phyloP scores from a whole-genome alignment of 1,140 invertebrate genomes.

The Conus ventricosus region DNA sequence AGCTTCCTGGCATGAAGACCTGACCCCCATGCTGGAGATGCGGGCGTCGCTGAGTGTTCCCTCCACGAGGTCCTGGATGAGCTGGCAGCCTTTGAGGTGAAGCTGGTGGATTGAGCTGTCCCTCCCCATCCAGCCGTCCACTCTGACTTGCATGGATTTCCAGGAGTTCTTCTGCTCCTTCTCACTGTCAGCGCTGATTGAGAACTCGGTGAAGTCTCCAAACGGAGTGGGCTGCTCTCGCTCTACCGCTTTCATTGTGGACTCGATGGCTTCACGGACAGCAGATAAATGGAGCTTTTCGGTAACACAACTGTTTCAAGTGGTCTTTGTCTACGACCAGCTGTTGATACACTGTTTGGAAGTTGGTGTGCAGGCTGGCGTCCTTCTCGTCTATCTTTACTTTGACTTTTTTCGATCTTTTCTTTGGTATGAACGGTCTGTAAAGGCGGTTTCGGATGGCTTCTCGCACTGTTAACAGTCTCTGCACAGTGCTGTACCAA shows the following conservation, averaged over 20 bases:
- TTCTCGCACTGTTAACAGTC: conserved; percentile 33
- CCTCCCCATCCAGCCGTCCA: neutral
- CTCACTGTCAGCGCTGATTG: neutral
- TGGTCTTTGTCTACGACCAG: conserved; percentile 13
- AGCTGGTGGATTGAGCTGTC: neutral
- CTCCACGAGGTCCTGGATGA: conserved; percentile 17
- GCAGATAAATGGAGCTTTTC: neutral
- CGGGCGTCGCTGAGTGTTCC: conserved; percentile 23
- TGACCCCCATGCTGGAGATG: neutral
- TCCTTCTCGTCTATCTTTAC: conserved; percentile 15
- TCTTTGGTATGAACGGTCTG: conserved; percentile 19
- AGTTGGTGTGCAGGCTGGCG: neutral
- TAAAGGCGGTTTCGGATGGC: conserved; percentile 36
- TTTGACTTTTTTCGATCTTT: neutral
- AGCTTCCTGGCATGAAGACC: neutral
- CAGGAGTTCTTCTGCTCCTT: neutral
- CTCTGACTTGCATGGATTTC: conserved; percentile 4
- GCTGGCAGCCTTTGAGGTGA: conserved; percentile 27
- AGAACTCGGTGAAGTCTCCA: conserved; percentile 26
- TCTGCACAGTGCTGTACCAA: neutral
- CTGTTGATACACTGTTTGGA: neutral
- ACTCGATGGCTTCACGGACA: conserved; percentile 20
- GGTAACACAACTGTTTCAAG: neutral
- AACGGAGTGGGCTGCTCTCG: neutral
- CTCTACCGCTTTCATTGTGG: neutral